Conservation (phyloP, 2,888 invertebrate genomes). For the Eulithis prunata region DNA sequence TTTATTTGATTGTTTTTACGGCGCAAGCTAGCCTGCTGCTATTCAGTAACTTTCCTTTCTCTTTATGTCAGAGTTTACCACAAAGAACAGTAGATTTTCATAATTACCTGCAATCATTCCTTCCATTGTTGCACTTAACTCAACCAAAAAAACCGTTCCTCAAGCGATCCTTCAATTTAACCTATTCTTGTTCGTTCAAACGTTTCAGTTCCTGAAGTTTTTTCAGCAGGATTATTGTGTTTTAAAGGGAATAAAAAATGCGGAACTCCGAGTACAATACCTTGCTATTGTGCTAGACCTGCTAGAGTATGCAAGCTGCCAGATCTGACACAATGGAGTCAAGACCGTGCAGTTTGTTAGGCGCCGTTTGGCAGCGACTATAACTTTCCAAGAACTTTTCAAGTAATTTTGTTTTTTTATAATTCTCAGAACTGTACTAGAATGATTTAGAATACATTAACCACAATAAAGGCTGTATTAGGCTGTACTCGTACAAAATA, state of each 20-base stretch:
- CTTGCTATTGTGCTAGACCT: slow-evolving; percentile 37
- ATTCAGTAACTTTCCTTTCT: too few species aligned
- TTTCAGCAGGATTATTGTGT: slow-evolving; percentile 36
- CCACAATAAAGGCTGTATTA: too few species aligned
- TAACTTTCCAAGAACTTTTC: slow-evolving; percentile 5
- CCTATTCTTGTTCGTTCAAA: slow-evolving; percentile 17
- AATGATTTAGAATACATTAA: too few species aligned
- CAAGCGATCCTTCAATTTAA: slow-evolving; percentile 21
- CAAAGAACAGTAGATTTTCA: too few species aligned
- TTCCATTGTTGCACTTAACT: slow-evolving; percentile 7
- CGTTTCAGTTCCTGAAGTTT: slow-evolving; percentile 29
- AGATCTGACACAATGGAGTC: slow-evolving; percentile 34
- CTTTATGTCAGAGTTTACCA: too few species aligned
- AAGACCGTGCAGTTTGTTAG: slow-evolving; percentile 23
- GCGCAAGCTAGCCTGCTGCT: too few species aligned
- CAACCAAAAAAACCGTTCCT: slow-evolving; percentile 12
- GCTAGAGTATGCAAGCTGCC: slow-evolving; percentile 41
- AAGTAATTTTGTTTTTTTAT: too few species aligned
- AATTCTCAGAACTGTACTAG: too few species aligned
- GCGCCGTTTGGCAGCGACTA: neutral
- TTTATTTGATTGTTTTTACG: too few species aligned
- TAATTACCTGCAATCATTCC: slow-evolving; percentile 9
- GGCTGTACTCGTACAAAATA: too few species aligned
- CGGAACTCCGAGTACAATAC: slow-evolving; percentile 48
- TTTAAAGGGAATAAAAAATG: slow-evolving; percentile 48